Evolutionary conservation across 2,797 vertebrate genomes (phyloP), one percentile per base, ranked within the genome.

Genomic region (Pangasius krempfi): DNA sequence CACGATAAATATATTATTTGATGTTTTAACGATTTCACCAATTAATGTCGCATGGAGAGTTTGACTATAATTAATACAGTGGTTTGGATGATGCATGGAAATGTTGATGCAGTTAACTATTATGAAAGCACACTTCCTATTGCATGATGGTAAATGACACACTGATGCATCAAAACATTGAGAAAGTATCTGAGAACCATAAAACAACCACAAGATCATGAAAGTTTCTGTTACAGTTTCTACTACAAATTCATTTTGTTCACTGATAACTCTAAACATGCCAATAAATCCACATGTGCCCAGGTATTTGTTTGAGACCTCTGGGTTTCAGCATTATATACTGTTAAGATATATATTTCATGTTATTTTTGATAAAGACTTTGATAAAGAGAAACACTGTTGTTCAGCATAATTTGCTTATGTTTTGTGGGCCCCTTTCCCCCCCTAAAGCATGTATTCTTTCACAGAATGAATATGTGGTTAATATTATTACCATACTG

Each of bases 91-190:
- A 37, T 58, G 14, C 16, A 30, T 68, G 60, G 80, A 84, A 84
- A 20, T 13, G n/a, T 52, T 84, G 81, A 83, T n/a, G 44, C 27
- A 50, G 4, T 52, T 33, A 84, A 33, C 52, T 33, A 27, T 13
- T 12, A 5, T 47, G 44, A 75, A 64, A 52, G 2, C 1, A 0
- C 33, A 70, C 50, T 79, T 79, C 83, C 82, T n/a, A 85, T 37
- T 85, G 50, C 30, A 47, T 80, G 82, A 47, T 76, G 66, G 62
- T 70, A 85, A 85, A 58, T 88, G 13, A 68, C 40, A 33, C 47
- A 56, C 47, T 68, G 44, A 83, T 50, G 62, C 60, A 66, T 50
- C 8, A 50, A 10, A 84, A 84, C 14, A 18, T 2, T 54, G 1
- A 18, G 2, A 50, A 68, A 22, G 12, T 33, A 54, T 52, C 44